These are phyloP conservation scores for Caretta caretta DNA, from an alignment of 2,113 vertebrate species.

Conservation along the genomic window DNA sequence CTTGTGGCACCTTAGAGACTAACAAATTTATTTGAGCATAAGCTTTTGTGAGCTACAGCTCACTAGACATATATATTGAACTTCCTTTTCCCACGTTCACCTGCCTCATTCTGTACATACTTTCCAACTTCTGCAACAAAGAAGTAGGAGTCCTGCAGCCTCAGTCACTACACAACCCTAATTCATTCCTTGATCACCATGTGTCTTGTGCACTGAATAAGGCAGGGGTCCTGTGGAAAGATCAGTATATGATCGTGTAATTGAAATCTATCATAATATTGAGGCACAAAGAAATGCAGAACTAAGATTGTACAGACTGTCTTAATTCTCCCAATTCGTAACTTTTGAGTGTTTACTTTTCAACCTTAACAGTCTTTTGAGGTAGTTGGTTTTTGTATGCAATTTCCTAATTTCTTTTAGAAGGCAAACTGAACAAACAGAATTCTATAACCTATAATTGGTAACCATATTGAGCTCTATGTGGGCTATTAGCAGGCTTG, in stretches of 20 bases:
- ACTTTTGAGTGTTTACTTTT: not conserved
- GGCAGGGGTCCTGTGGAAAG: not conserved
- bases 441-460: too few relatives aligned
- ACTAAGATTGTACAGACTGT: not conserved
- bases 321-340: not conserved
- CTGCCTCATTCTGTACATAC: not conserved
- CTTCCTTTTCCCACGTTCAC: not conserved
- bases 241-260: not conserved
- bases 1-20: too few relatives aligned
- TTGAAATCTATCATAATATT: not conserved
- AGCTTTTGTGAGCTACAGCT: too few relatives aligned
- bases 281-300: not conserved
- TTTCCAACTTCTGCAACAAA: not conserved
- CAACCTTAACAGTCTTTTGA: not conserved
- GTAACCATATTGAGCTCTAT: too few relatives aligned
- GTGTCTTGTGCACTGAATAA: not conserved
- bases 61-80: too few relatives aligned
- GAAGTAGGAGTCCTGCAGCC: not conserved
- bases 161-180: not conserved
- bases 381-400: not conserved
- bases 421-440: not conserved
- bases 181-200: not conserved
- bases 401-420: not conserved
- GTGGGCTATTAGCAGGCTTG: too few relatives aligned
- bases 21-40: too few relatives aligned